Percentiles rank a stretch among this genome's conserved stretches.
Conservation (phyloP, 2,113 vertebrate genomes). For the Rhinoderma darwinii region DNA sequence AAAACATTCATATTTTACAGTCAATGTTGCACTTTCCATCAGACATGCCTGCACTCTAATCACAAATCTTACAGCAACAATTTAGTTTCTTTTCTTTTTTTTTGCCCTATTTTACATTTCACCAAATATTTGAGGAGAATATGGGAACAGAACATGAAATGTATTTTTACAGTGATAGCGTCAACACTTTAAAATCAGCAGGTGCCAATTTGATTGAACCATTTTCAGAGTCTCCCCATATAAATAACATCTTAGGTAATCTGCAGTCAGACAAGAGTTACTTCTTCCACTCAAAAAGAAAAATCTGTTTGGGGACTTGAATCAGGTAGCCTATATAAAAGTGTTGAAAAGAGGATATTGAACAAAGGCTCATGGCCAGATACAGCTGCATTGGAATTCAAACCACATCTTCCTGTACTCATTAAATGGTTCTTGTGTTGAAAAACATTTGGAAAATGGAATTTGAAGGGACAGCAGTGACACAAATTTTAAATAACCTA, state of each 20-base stretch:
- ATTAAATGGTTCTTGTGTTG: conserved; percentile 23
- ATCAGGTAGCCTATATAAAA: not conserved
- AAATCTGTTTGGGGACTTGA: not conserved
- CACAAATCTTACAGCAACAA: not conserved
- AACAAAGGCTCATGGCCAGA: not conserved
- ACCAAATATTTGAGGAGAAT: not conserved
- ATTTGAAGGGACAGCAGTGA: conserved; percentile 26
- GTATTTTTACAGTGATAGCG: not conserved
- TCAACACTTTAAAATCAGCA: not conserved
- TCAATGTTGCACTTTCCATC: not conserved
- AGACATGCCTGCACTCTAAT: not conserved
- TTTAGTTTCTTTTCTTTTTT: no score
- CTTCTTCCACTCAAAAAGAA: not conserved
- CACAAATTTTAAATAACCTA: conserved; percentile 16
- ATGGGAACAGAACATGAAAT: not conserved
- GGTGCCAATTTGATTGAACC: conserved; percentile 27
- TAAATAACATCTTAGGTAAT: conserved; percentile 10
- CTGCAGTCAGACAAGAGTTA: not conserved
- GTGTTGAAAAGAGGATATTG: not conserved
- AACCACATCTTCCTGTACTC: not conserved
- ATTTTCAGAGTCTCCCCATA: not conserved
- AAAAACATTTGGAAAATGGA: conserved; percentile 11
- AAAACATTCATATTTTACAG: not conserved
- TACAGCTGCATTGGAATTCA: not conserved
- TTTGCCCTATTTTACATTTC: conserved; percentile 1